Evolutionary conservation across 2,888 invertebrate genomes (phyloP), one percentile per base, ranked within the genome.

Genomic region (Pollenia griseotomentosa): DNA sequence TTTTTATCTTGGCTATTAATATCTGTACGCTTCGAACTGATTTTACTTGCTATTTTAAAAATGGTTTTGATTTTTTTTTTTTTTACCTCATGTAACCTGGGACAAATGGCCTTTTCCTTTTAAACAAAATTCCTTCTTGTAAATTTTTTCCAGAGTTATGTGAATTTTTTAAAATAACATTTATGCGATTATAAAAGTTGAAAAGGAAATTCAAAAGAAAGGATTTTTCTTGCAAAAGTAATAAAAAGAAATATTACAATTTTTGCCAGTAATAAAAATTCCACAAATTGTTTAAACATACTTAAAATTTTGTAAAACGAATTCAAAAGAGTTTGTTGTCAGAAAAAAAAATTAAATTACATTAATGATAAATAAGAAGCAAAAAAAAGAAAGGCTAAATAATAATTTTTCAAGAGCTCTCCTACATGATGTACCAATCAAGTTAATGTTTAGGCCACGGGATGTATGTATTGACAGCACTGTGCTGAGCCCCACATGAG

Each of bases 221-320:
- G 44, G 16, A 51, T 44, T 59, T 75, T 65, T 33, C 23, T 9
- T 48, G 6, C 51, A 70, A 44, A 73, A 40, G 33, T 33, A 33
- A 33, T 33, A 61, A 40, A 44, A 7, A 5, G 70, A 80, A 81
- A 48, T 14, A 65, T 81, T 46, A n/a, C 16, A 46, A 57, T 61
- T 83, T 77, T 77, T 63, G 55, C 33, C 19, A 70, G 61, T 19
- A 74, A 55, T 70, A 77, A 71, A 82, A 83, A 77, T 77, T 23
- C 44, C 63, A 83, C 63, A 77, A 77, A 83, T 81, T 61, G 16
- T 61, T 70, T 33, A 33, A 33, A 6, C 33, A 33, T 33, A 33
- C 33, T 33, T 6, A 33, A 33, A 33, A 33, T 33, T 33, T 33
- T 33, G 33, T 33, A 33, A 33, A 33, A 33, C 33, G 6, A 33